Evolutionary conservation across 2,888 invertebrate species (phyloP), one percentile per base, ranked within the genome.

Genomic region (Habrosyne pyritoides): DNA sequence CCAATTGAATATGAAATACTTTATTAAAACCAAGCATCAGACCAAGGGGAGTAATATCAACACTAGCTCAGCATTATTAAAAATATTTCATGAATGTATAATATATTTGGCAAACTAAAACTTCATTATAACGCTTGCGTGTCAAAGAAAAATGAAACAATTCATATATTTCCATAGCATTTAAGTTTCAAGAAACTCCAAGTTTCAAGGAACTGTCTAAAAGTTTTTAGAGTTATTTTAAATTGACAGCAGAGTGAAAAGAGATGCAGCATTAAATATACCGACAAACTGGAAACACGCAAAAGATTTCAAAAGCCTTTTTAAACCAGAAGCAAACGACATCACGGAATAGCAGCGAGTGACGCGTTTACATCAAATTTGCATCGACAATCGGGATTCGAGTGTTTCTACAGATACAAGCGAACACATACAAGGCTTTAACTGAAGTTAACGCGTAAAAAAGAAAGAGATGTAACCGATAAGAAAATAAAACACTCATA

Each of bases 401-500:
- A 55, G 55, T 14, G 47, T 47, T 51, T 21, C 46, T n/a, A 28
- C 26, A n/a, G 26, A 36, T 24, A 22, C 8, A 18, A 48, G 33
- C 46, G 54, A 24, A 10, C 46, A 52, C 18, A 21, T n/a, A 47
- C n/a, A n/a, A 52, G 22, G 21, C 21, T n/a, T 8, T 6, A 1
- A 8, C 42, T 18, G 8, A 42, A 47, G 24, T 21, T 48, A 26
- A 48, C 36, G 48, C 48, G 42, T 52, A 48, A 21, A 21, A 49
- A 47, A 30, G 33, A 55, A 47, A 52, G 50, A 42, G 50, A 49
- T 57, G 55, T 59, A 62, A 56, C 56, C 60, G 57, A 56, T 60
- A 59, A 67, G 68, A 66, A 74, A 75, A 72, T 73, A 77, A 75
- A 77, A 76, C 75, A 74, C 73, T 69, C 68, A 60, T 56, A 67